Evolutionary conservation across 92 coral and sea anemone species (phyloP).

Genomic region (Desmophyllum pertusum): DNA sequence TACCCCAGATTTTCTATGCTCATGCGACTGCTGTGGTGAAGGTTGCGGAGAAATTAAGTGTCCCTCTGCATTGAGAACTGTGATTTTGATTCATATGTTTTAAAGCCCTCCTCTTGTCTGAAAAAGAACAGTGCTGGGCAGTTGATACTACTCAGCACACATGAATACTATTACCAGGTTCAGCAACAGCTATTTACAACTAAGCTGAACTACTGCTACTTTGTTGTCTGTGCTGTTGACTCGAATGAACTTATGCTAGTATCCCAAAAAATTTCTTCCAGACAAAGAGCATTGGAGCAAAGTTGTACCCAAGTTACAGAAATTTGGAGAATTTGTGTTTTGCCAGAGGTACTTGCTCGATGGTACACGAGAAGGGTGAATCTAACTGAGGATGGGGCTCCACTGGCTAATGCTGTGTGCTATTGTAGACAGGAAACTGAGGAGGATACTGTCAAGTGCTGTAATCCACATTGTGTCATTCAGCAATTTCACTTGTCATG

Average conservation of each 20-base stretch:
- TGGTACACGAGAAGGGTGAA: slow-evolving; percentile 69
- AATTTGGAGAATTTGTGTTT: slow-evolving; percentile 62
- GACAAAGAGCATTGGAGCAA: slow-evolving; percentile 57
- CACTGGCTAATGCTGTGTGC: slow-evolving; percentile 22
- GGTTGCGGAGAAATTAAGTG: slow-evolving; percentile 73
- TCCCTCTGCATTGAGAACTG: slow-evolving; percentile 37
- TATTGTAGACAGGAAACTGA: slow-evolving; percentile 47
- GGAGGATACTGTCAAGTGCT: slow-evolving; percentile 33
- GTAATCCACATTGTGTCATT: slow-evolving; percentile 45
- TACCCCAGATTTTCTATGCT: slow-evolving; percentile 53
- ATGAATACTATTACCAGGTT: slow-evolving; percentile 58
- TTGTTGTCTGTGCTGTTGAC: slow-evolving; percentile 63
- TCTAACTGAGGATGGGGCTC: slow-evolving; percentile 26
- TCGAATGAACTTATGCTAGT: slow-evolving; percentile 37
- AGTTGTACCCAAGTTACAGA: slow-evolving; percentile 53
- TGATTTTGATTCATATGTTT: slow-evolving; percentile 58
- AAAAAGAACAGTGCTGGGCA: slow-evolving; percentile 37
- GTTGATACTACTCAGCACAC: slow-evolving; percentile 42
- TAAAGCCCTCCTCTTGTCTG: slow-evolving; percentile 48
- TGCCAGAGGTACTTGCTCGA: slow-evolving; percentile 65
- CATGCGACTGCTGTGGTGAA: slow-evolving; percentile 59
- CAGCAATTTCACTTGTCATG: slow-evolving; percentile 52
- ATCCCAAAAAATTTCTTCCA: slow-evolving; percentile 45
- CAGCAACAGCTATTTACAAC: slow-evolving; percentile 67
- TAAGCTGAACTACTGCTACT: slow-evolving; percentile 45